These are phyloP conservation scores for Pitangus sulphuratus DNA, from an alignment of 2,797 vertebrate genomes.

Conservation along the genomic window DNA sequence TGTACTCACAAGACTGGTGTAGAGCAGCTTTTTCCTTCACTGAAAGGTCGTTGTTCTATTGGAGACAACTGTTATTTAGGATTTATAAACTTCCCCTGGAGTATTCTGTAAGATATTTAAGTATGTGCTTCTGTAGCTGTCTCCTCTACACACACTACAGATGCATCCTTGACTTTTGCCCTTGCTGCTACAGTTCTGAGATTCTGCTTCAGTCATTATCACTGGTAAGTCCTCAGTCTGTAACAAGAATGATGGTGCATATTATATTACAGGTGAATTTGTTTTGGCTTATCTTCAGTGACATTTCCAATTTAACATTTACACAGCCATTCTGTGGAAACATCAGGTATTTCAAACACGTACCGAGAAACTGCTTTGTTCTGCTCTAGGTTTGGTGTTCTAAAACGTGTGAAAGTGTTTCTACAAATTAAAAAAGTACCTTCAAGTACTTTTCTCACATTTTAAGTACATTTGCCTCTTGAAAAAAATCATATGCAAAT, in stretches of 20 bases:
- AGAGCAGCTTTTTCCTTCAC: background rate
- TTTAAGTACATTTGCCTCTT: background rate
- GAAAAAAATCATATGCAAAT: background rate
- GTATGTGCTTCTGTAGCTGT: background rate
- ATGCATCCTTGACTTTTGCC: background rate
- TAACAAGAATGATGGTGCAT: background rate
- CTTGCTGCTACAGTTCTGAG: background rate
- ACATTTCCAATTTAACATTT: background rate
- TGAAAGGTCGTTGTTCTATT: background rate
- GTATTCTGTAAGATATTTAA: too few relatives aligned
- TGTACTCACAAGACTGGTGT: background rate
- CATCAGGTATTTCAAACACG: background rate
- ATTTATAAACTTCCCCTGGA: background rate
- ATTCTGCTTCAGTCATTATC: background rate
- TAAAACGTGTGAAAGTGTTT: background rate
- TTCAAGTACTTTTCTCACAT: background rate
- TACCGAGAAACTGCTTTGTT: slow-evolving; percentile 10
- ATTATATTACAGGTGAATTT: background rate
- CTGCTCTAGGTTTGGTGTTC: background rate
- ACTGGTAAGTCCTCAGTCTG: background rate
- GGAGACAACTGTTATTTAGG: background rate
- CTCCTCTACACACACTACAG: background rate
- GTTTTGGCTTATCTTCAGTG: background rate
- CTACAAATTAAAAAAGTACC: background rate
- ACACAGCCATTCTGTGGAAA: background rate